Base-by-base conservation (phyloP, 1,140 invertebrate genomes). In the Drosophila littoralis region DNA sequence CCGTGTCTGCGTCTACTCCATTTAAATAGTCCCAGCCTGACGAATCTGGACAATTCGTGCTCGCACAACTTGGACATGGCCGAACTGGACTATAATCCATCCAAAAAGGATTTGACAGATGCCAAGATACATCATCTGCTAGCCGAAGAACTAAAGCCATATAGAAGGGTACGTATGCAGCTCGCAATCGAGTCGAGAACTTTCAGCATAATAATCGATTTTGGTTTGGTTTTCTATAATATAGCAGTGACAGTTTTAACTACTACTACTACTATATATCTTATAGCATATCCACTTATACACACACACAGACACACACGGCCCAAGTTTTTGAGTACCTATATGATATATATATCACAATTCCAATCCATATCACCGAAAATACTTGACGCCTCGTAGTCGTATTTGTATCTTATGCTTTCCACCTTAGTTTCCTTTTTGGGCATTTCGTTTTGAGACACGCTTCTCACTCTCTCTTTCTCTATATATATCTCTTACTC, bases 41-140 rank as follows among this genome's bases (percentile, higher is more conserved):
- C 95, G 81, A 96, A 96, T 93, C 92, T 96, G 80, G 96, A 97
- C 90, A 94, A 95, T 9, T 96, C 95, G 46, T 92, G 88, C 40
- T 96, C 95, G 2, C 97, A 97, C 95, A 98, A 98, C 93, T 95
- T 98, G 77, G 98, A 99, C 91, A 96, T 98, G 94, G 97, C 97
- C 91, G 97, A 98, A 90, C 92, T 98, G 79, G 97, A 98, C 91
- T 98, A 98, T 91, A 97, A 97, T 94, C 97, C 97, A 58, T 97
- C 96, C 42, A 97, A 96, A 88, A 97, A 97, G 92, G 97, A 98
- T 93, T 92, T 98, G 55, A 98, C 97, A 5, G 98, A 98, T 92
- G 97, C 97, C 8, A 97, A 95, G 92, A 97, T 98, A 75, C 98
- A 99, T 93, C 97, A 98, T 93, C 93, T 99, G 38, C 93, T 99